Conservation (phyloP, 2,888 invertebrate species). For the Biston betularia region DNA sequence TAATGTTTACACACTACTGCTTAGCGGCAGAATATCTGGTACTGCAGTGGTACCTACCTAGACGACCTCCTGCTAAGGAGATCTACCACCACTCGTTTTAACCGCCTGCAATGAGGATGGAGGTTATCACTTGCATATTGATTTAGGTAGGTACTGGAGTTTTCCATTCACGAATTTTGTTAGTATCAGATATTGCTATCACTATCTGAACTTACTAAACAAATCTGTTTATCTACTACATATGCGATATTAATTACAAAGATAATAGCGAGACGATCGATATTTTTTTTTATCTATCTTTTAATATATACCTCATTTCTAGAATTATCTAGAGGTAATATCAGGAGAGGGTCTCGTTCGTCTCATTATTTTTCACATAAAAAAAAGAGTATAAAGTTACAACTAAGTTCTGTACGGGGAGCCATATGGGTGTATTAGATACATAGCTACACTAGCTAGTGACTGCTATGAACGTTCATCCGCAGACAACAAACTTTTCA, state of each 20-base stretch:
- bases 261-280: conserved; percentile 11
- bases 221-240: neutral
- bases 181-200: conserved; percentile 2
- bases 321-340: neutral
- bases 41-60: too few species aligned
- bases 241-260: conserved; percentile 5
- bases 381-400: too few species aligned
- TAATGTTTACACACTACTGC: too few species aligned
- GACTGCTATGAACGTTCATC: conserved; percentile 24
- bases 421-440: too few species aligned
- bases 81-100: too few species aligned
- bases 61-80: too few species aligned
- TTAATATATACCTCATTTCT: neutral
- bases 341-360: too few species aligned
- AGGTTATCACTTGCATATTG: neutral
- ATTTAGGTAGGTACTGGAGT: too few species aligned
- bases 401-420: too few species aligned
- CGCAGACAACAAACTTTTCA: conserved; percentile 38
- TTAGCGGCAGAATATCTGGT: too few species aligned
- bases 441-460: conserved; percentile 9
- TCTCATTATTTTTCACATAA: too few species aligned
- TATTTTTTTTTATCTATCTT: neutral
- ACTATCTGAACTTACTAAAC: conserved; percentile 8
- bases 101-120: too few species aligned
- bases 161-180: neutral